Evolutionary conservation across 2,888 invertebrate genomes (phyloP).

Genomic region (Tipula vernalis): DNA sequence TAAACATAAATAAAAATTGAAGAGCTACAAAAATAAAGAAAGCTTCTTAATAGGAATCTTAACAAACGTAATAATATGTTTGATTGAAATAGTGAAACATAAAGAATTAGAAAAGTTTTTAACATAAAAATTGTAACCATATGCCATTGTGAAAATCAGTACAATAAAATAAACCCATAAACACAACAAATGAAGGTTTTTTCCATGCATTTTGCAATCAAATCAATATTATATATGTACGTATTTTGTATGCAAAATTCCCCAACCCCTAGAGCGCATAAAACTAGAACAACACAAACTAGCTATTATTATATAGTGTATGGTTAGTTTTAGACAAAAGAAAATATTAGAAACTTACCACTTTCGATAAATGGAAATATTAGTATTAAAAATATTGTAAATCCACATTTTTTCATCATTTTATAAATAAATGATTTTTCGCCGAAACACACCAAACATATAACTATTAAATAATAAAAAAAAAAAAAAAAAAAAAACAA

Average conservation of each 20-base stretch:
- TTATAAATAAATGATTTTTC: not conserved
- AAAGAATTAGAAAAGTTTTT: not conserved
- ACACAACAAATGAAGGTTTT: not conserved
- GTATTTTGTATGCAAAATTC: not conserved
- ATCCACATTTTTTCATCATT: constrained; percentile 11
- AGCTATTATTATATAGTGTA: not conserved
- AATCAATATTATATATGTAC: not conserved
- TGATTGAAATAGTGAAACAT: not conserved
- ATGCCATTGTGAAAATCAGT: not conserved
- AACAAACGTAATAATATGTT: no score
- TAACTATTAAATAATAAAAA: not conserved
- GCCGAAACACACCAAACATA: not conserved
- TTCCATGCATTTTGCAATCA: not conserved
- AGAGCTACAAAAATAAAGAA: not conserved
- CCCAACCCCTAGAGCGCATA: not conserved
- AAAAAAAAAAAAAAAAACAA: not conserved
- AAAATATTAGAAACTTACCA: constrained; percentile 9
- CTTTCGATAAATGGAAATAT: constrained; percentile 11
- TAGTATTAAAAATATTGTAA: constrained; percentile 8
- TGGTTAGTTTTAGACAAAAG: not conserved
- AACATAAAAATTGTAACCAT: not conserved
- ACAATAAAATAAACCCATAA: not conserved
- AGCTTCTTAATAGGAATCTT: not conserved
- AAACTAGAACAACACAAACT: not conserved
- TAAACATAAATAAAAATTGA: not conserved